These are phyloP conservation scores for Cephalopholis sonnerati DNA, from an alignment of 2,113 vertebrate genomes.

Conservation along the genomic window DNA sequence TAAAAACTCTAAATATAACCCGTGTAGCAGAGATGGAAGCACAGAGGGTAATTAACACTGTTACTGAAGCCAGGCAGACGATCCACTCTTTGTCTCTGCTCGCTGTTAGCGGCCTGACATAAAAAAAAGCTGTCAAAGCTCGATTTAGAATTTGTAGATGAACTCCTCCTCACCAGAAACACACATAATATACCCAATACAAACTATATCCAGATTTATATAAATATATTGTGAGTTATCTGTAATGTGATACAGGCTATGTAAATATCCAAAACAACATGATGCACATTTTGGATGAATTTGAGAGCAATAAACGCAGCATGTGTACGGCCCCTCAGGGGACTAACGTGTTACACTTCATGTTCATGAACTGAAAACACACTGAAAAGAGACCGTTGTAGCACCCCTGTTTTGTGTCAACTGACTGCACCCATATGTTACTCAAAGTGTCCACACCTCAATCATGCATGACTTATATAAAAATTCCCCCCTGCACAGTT, in stretches of 20 bases:
- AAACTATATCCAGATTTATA: background rate
- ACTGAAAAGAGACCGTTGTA: too few species aligned
- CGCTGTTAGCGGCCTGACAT: background rate
- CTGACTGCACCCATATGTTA: too few species aligned
- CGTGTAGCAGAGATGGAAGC: background rate
- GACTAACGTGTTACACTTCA: too few species aligned
- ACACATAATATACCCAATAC: background rate
- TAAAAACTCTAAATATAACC: slow-evolving; percentile 36
- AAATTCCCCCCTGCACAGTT: too few species aligned
- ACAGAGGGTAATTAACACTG: slow-evolving; percentile 37
- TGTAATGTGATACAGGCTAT: background rate
- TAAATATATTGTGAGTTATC: background rate
- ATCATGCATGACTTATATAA: too few species aligned
- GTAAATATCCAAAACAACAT: background rate
- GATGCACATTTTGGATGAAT: background rate
- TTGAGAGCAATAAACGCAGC: too few species aligned
- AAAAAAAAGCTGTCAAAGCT: background rate
- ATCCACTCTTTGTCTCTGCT: background rate
- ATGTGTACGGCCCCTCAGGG: too few species aligned
- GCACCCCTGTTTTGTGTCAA: too few species aligned
- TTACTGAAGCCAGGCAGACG: background rate
- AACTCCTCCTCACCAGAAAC: background rate
- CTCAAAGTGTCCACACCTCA: too few species aligned
- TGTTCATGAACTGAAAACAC: too few species aligned
- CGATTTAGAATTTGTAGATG: background rate